phyloP scores from a whole-genome alignment of 2,888 invertebrate species.

The Micropterix aruncella region DNA sequence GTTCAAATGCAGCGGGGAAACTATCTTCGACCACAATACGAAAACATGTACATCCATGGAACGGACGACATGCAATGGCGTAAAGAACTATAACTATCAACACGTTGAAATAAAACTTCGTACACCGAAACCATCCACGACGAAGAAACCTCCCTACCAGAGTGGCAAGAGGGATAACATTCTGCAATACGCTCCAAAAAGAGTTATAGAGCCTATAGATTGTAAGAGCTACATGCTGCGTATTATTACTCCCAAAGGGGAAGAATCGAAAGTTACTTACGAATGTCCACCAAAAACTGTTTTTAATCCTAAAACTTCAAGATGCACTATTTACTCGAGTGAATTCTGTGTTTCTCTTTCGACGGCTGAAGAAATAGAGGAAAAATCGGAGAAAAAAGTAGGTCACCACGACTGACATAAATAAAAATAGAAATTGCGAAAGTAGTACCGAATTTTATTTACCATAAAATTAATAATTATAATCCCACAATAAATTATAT shows the following conservation, averaged over 20 bases:
- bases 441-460: too few species aligned
- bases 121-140: neutral
- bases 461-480: too few species aligned
- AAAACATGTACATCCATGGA: constrained; percentile 27
- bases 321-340: constrained; percentile 33
- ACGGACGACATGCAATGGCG: constrained; percentile 20
- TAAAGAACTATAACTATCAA: constrained; percentile 14
- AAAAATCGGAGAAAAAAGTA: too few species aligned
- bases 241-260: constrained; percentile 23
- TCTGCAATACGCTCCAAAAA: constrained; percentile 5
- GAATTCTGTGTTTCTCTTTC: constrained; percentile 29
- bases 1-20: constrained; percentile 30
- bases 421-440: too few species aligned
- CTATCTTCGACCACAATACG: constrained; percentile 28
- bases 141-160: constrained; percentile 9
- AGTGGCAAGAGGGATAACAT: constrained; percentile 6
- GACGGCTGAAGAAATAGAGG: too few species aligned
- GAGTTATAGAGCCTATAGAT: constrained; percentile 21
- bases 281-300: constrained; percentile 28
- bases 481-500: too few species aligned
- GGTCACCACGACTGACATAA: too few species aligned
- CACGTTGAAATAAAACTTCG: neutral
- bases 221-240: constrained; percentile 33
- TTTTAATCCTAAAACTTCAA: constrained; percentile 19
- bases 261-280: constrained; percentile 22